These are phyloP conservation scores for Craseonycteris thonglongyai DNA, from an alignment of 2,113 vertebrate species.

Conservation along the genomic window DNA sequence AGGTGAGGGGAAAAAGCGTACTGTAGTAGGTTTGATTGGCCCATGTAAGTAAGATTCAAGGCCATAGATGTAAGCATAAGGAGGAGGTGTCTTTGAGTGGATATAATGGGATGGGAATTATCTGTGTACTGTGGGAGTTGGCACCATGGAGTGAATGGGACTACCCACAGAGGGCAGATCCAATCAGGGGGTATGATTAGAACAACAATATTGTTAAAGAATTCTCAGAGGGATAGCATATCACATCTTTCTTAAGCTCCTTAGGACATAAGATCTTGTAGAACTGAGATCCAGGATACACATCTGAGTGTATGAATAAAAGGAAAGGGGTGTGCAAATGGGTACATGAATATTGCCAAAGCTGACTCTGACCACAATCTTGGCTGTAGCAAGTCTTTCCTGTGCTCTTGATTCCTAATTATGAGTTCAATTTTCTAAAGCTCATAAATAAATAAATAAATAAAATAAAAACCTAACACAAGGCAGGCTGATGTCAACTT, in stretches of 20 bases:
- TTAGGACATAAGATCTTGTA: not conserved
- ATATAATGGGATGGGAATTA: not conserved
- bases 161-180: not conserved
- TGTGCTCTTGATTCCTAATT: not conserved
- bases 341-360: not conserved
- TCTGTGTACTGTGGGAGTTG: not conserved
- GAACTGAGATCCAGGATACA: not conserved
- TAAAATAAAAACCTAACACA: not conserved
- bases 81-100: not conserved
- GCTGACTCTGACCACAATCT: not conserved
- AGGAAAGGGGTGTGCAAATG: not conserved
- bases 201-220: not conserved
- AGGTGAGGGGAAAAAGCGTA: accelerated
- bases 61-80: not conserved
- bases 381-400: not conserved
- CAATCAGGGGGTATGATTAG: not conserved
- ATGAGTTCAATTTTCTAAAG: not conserved
- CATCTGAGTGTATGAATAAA: not conserved
- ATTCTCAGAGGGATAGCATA: not conserved
- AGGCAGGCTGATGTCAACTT: not conserved
- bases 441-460: conserved; percentile 27
- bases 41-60: not conserved
- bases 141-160: not conserved
- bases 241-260: not conserved
- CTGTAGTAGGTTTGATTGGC: not conserved